Evolutionary conservation across 2,888 invertebrate species (phyloP), one percentile per base, ranked within the genome.

Genomic region (Xestia sexstrigata): DNA sequence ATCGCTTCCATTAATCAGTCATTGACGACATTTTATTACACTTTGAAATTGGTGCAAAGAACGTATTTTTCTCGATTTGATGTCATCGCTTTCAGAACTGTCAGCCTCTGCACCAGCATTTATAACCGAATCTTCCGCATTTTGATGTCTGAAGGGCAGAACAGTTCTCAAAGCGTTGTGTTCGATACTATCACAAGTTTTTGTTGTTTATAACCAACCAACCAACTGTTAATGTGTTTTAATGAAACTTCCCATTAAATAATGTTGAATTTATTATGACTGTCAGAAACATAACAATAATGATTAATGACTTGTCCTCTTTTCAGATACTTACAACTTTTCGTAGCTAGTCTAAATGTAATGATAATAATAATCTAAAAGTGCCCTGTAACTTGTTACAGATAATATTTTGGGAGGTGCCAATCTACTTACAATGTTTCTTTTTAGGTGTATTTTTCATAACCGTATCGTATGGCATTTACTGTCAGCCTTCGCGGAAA

Each of bases 41-140:
- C 90, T 91, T 90, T 93, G 93, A 95, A 96, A 96, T 96, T 96
- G 96, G 96, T 96, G 96, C 95, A 95, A 95, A 86, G 91, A 93
- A 90, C 90, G 88, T 77, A 83, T 83, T 71, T 82, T 76, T 39
- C 69, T 79, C 58, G 72, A 79, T 83, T 72, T 79, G 80, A 63
- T 84, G 83, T 75, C 80, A 83, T 82, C 70, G 85, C 78, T 88
- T 84, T 88, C 80, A 89, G 87, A 85, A 88, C 72, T 87, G 83
- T 84, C 82, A 70, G 82, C 72, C 76, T 72, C 76, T 80, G 74
- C 71, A 79, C 79, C 74, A 80, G 82, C 85, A 79, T 81, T 81
- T 60, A 52, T 74, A 65, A 76, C 74, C 80, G 74, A 84, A 82
- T 81, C 82, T 82, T 83, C 62, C 74, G 85, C 88, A 89, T 88